Base-by-base conservation (phyloP, 2,888 invertebrate genomes). In the Lithophane leautieri region DNA sequence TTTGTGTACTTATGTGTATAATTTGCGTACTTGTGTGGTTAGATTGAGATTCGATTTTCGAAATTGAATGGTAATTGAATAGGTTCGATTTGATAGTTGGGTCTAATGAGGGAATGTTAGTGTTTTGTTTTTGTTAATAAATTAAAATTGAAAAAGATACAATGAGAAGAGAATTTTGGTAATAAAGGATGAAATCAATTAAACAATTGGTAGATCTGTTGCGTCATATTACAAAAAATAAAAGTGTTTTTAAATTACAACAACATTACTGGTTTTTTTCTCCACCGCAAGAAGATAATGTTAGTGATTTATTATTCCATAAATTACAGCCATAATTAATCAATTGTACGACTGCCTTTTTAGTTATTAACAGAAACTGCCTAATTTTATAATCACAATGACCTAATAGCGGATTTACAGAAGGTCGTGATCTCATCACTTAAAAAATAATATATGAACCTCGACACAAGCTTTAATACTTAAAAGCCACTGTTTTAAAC, bases 401-500 rank as follows among this genome's bases (percentile, higher is more conserved):
- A 73, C 61, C 69, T 70, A 77, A 71, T 83, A 73, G 78, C 44
- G 70, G 14, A 70, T 82, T 76, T 54, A 74, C 47, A 70, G 25
- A 83, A 73, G 73, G 81, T 75, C 73, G 52, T 67, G 78, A 78
- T 60, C 79, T 79, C 67, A 66, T 78, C 81, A 82, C 69, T 78
- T 78, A 67, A 76, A 34, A 77, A 78, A 76, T 79, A 78, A 79
- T 72, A 83, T 75, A 79, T 82, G 56, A 66, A 69, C 52, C 50
- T 58, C 42, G 62, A 73, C 76, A 61, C 63, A 71, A 78, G 68
- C 74, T 76, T 82, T 73, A 76, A 81, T 80, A 70, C 81, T 86
- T 70, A 86, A 87, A 87, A 87, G 84, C 83, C 86, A 83, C 86
- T 87, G 87, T 87, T 84, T 81, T 16, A 11, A 81, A 82, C 62